Base-by-base conservation (phyloP, 2,888 invertebrate species). In the Odontothrips loti region DNA sequence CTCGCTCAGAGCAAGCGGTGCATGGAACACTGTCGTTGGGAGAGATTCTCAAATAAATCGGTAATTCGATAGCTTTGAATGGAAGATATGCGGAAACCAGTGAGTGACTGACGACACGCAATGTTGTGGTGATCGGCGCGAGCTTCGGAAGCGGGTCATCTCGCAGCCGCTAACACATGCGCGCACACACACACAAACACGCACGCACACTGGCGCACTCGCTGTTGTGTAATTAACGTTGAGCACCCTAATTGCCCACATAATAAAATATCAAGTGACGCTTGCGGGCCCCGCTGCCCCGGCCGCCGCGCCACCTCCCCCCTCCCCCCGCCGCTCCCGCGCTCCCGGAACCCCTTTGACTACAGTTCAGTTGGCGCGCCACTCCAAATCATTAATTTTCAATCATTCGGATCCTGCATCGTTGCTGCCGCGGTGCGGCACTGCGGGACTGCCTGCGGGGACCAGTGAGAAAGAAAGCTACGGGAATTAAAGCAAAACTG, bases 261-360 rank as follows among this genome's bases (percentile, higher is more conserved):
- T 75, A 75, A 75, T 75, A 75, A 75, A 75, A 75, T 75, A 75
- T 75, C 68, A 75, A 75, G 68, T 75, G 68, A 75, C 68, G 68
- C 68, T 75, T 75, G 68, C 68, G 68, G 68, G 68, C 68, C 68
- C 68, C 27, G 23, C 27, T 10, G 27, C 27, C 12, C 68, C 68
- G 23, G 3, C 23, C 23, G 68, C 68, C 68, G n/a, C 23, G 23
- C 58, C 17, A 20, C 58, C 58, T 15, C 58, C 58, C 58, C 23
- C 68, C 23, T 20, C 68, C n/a, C 23, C 68, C 1, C 68, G 8
- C 27, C 27, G 68, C 68, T 23, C 68, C 34, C 34, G 34, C 34
- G 34, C 34, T 43, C 34, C 6, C 34, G 34, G 34, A 43, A 43
- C 34, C 34, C 34, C 34, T 43, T 43, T 43, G 34, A 43, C 34